phyloP scores from a whole-genome alignment of 2,888 invertebrate genomes.

The Cylindroiulus punctatus region DNA sequence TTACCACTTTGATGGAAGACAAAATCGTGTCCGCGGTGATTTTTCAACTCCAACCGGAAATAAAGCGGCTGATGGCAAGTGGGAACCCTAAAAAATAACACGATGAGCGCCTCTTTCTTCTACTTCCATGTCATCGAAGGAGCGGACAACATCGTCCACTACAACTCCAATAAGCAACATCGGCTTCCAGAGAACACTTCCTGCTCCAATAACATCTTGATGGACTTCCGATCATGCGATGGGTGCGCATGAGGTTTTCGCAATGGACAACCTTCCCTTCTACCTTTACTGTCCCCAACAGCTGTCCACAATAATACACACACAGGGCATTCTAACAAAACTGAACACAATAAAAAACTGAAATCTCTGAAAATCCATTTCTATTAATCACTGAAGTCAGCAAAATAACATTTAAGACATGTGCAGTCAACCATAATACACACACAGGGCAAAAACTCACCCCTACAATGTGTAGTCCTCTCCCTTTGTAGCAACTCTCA shows the following conservation, averaged over 20 bases:
- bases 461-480: too few relatives aligned
- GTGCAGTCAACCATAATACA: too few relatives aligned
- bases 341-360: too few relatives aligned
- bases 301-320: too few relatives aligned
- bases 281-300: too few relatives aligned
- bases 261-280: too few relatives aligned
- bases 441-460: too few relatives aligned
- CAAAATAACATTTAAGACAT: too few relatives aligned
- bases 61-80: not conserved
- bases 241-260: not conserved
- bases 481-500: too few relatives aligned
- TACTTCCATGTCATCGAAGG: not conserved
- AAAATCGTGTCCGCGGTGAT: not conserved
- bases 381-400: too few relatives aligned
- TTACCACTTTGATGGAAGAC: conserved; percentile 29
- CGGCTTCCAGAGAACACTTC: conserved; percentile 1
- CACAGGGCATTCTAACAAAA: too few relatives aligned
- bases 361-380: too few relatives aligned
- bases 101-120: not conserved
- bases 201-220: conserved; percentile 9
- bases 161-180: not conserved
- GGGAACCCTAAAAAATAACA: not conserved
- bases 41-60: conserved; percentile 32
- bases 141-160: not conserved
- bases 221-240: not conserved